These are phyloP conservation scores for Sorex araneus DNA, from an alignment of 2,113 vertebrate species.

Conservation along the genomic window DNA sequence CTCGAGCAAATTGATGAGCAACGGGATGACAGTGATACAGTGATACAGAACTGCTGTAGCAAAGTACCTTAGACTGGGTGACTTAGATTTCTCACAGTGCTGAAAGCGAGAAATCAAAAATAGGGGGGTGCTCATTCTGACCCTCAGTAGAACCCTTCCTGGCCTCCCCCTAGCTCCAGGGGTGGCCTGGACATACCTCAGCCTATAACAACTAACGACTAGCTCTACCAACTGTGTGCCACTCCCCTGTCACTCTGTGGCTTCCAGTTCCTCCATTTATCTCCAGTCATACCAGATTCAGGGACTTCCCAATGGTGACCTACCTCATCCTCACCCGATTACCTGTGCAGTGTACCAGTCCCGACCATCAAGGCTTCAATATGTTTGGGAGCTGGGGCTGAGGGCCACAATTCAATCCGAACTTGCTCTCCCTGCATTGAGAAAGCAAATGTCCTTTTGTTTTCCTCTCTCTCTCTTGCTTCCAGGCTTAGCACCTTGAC, in stretches of 20 bases:
- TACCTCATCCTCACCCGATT: neutral
- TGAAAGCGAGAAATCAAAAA: neutral
- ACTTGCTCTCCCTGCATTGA: neutral
- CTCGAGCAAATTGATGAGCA: no score
- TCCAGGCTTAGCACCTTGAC: neutral
- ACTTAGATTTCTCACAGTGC: neutral
- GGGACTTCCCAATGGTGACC: neutral
- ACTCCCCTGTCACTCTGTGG: accelerated
- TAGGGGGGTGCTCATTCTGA: neutral
- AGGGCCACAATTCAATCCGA: no score
- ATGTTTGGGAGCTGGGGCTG: neutral
- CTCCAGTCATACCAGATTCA: neutral
- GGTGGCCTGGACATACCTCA: neutral
- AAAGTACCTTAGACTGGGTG: accelerated
- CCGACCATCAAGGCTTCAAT: neutral
- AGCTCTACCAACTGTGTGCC: no score
- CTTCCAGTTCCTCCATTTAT: no score
- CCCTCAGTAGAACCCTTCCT: neutral
- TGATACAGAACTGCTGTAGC: neutral
- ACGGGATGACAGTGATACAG: no score
- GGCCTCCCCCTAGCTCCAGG: no score
- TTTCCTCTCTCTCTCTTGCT: neutral
- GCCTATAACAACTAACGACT: neutral
- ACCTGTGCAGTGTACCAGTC: accelerated
- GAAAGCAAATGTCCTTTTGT: neutral